Evolutionary conservation across 64 coral and sea anemone genomes (phyloP).

Genomic region (Dendronephthya gigantea): DNA sequence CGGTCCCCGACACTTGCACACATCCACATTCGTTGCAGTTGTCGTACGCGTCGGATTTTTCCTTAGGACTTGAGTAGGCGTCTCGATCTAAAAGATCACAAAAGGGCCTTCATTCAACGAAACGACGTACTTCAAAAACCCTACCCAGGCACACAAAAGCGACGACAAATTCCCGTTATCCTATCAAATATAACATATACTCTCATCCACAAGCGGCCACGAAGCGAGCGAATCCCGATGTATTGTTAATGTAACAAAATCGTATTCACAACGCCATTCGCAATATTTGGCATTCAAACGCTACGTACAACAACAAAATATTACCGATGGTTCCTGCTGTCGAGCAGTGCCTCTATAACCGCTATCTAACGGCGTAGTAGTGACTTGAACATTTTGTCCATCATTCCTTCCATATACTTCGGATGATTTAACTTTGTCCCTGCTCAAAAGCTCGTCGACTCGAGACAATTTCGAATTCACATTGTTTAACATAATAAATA

Average conservation of each 20-base stretch:
- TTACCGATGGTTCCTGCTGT: neutral
- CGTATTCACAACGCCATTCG: neutral
- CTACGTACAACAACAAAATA: neutral
- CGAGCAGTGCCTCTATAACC: neutral
- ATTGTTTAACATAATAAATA: constrained; percentile 7
- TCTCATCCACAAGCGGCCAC: neutral
- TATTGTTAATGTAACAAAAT: neutral
- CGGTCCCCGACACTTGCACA: neutral
- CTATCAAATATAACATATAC: neutral
- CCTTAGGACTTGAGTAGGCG: constrained; percentile 3
- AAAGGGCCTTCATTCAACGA: neutral
- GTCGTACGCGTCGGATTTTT: neutral
- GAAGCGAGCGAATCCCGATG: neutral
- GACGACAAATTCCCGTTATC: neutral
- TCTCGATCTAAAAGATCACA: constrained; percentile 15
- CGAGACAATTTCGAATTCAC: constrained; percentile 3
- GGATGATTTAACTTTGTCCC: neutral
- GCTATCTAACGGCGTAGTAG: neutral
- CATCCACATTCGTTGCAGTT: neutral
- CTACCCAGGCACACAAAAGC: neutral
- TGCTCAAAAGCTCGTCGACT: neutral
- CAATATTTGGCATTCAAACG: neutral
- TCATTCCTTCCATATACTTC: neutral
- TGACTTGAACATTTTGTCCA: neutral
- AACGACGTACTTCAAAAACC: neutral